Conservation (phyloP, 2,797 vertebrate species). For the Corythornis leucogaster region DNA sequence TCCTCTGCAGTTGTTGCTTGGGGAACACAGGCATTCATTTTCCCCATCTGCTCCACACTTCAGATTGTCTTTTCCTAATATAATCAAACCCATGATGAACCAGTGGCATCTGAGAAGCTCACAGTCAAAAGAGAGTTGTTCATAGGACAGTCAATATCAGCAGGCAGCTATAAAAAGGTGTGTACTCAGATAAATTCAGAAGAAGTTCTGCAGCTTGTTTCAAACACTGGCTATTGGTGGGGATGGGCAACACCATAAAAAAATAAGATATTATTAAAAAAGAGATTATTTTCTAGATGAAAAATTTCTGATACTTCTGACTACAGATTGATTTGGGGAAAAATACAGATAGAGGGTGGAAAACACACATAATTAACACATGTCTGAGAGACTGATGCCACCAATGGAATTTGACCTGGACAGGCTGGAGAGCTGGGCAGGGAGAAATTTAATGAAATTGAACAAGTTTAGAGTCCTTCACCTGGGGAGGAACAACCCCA, state of each 20-base stretch:
- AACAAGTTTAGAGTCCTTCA: too few species aligned
- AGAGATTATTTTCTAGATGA: neutral
- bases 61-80: neutral
- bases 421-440: too few species aligned
- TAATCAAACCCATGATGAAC: neutral
- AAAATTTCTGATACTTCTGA: neutral
- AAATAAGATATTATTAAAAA: neutral
- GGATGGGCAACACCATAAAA: neutral
- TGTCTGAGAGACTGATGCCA: too few species aligned
- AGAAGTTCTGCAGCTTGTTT: neutral
- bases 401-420: too few species aligned
- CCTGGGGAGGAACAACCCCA: too few species aligned
- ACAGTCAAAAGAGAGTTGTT: neutral
- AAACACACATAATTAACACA: too few species aligned
- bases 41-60: neutral
- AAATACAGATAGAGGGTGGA: too few species aligned
- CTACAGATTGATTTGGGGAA: neutral
- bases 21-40: neutral
- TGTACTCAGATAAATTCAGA: neutral
- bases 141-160: fast-evolving
- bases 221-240: neutral
- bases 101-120: neutral
- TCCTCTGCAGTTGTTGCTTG: neutral
- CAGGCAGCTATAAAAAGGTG: neutral
- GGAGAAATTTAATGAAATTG: too few species aligned